A percentile compares a stretch with the other conserved stretches of the same genome.
phyloP scores from a whole-genome alignment of 2,113 vertebrate genomes.

The Corythaixoides concolor region DNA sequence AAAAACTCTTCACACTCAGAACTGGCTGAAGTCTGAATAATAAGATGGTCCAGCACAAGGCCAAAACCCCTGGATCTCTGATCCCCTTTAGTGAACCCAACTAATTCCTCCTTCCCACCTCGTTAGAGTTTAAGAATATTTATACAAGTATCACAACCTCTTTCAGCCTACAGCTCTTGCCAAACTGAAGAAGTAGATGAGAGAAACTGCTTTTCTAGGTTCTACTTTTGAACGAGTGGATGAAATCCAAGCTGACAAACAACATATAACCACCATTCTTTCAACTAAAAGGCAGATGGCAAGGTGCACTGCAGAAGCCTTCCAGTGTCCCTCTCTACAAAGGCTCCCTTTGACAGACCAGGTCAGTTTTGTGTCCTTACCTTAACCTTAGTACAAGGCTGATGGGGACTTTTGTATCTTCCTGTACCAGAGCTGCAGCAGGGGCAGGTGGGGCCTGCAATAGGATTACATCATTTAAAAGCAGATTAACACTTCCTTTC shows the following conservation, averaged over 20 bases:
- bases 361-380: constrained; percentile 65
- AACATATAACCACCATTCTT: not conserved
- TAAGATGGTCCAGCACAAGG: not conserved
- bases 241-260: not conserved
- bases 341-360: not conserved
- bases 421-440: constrained; percentile 65
- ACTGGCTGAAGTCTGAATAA: not conserved
- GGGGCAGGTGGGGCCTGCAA: constrained; percentile 74
- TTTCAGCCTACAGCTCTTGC: not conserved
- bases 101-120: not conserved
- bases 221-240: not conserved
- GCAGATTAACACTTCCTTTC: not conserved
- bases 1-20: not conserved
- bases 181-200: not conserved
- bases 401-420: constrained; percentile 83
- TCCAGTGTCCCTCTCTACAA: not conserved
- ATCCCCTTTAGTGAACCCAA: not conserved
- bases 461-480: not conserved
- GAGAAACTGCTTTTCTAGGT: not conserved
- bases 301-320: not conserved
- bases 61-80: not conserved
- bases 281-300: not conserved
- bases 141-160: not conserved
- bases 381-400: constrained; percentile 95
- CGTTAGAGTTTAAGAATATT: not conserved